Base-by-base conservation (phyloP, 2,888 invertebrate genomes). In the Scaptomyza reducta region DNA sequence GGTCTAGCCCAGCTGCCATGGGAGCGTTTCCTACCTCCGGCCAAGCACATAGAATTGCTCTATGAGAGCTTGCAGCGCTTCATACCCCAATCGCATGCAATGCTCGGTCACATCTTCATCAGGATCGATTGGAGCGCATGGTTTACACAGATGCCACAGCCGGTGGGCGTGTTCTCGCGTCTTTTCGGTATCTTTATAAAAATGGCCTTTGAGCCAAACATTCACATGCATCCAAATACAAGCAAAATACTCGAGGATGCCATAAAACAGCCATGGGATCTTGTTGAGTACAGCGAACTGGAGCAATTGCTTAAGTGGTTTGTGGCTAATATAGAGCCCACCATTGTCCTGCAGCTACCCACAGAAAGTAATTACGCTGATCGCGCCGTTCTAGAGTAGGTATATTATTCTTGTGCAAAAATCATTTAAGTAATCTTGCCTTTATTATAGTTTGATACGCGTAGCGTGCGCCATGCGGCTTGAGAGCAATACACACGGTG, bases 301-400 rank as follows among this genome's bases (percentile, higher is more conserved):
- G 94, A 95, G 84, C 93, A 94, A 59, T 93, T 95, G 35, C 93
- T 95, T 76, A 95, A 95, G 89, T 96, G 96, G 96, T 95, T 95
- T 77, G 93, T 96, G 9, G 94, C 94, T 93, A 94, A 94, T 67
- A 94, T 94, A 80, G 95, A 96, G 90, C 94, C 95, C 0, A 92
- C 93, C 54, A 95, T 95, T 62, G 93, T 96, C 33, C 92, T 96
- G 22, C 92, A 92, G 78, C 87, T 91, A 31, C 93, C 93, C 66
- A 72, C 88, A 1, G 91, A 92, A 59, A 92, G 92, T 61, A 92
- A 93, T 75, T 93, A 93, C 66, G 92, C 94, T 50, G 94, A 95
- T 86, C 91, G 92, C 50, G 93, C 94, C 42, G 92, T 94, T 27
- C 91, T 95, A 61, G 93, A 93, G 94, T 94, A 90, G 89, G 91